Percentiles rank a stretch among this genome's conserved stretches.
Conservation (phyloP, 1,140 invertebrate genomes). For the Hyphantria cunea region DNA sequence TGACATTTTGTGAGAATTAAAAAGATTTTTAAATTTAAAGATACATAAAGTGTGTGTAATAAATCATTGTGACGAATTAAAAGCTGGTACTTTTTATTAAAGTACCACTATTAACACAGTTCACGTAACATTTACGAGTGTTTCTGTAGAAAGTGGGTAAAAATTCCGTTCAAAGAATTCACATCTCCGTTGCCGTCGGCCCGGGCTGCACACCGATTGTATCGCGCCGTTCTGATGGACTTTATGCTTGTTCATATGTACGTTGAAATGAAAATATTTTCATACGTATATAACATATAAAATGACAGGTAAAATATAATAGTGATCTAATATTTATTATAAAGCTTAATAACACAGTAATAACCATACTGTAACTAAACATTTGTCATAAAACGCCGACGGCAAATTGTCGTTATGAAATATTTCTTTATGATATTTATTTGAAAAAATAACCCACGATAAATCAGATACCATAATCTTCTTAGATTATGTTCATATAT, state of each 20-base stretch:
- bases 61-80: slow-evolving; percentile 6
- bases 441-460: no score
- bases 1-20: background rate
- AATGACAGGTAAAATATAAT: background rate
- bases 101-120: slow-evolving; percentile 23
- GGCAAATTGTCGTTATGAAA: background rate
- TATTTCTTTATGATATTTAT: background rate
- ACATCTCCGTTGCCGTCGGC: slow-evolving; percentile 23
- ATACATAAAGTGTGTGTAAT: background rate
- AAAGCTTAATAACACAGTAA: background rate
- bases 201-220: slow-evolving; percentile 12
- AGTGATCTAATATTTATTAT: background rate
- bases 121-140: slow-evolving; percentile 25
- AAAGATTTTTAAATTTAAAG: no score
- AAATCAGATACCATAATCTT: no score
- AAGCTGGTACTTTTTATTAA: slow-evolving; percentile 7
- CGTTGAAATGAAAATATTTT: slow-evolving; percentile 24
- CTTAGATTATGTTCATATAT: no score
- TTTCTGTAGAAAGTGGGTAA: slow-evolving; percentile 29
- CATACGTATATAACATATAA: background rate
- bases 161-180: slow-evolving; percentile 27
- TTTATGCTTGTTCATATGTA: slow-evolving; percentile 26
- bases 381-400: background rate
- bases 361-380: background rate
- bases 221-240: slow-evolving; percentile 18